Evolutionary conservation across 1,140 invertebrate genomes (phyloP), one percentile per base, ranked within the genome.

Genomic region (Arion vulgaris): DNA sequence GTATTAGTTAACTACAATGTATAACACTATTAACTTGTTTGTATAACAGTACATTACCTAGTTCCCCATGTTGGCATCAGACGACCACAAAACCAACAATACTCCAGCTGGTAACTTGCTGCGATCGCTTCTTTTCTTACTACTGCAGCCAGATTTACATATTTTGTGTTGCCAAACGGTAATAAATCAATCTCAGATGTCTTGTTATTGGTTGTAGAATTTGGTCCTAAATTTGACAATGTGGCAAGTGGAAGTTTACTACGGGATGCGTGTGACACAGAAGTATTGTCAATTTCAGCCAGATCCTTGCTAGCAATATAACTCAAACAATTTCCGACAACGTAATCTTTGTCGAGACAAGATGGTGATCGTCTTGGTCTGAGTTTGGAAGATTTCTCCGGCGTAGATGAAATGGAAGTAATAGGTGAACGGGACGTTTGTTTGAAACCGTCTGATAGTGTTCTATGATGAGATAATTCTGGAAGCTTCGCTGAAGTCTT

Each of bases 71-170:
- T 62, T 5, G 73, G 36, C 89, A 90, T 91, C 17, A 88, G 88
- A 17, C 88, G 75, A 1, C 89, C 89, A 87, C 90, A 91, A 75
- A 91, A 91, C 89, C 89, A 91, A 79, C 89, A 91, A 66, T 87
- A 84, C 68, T 91, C 89, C 51, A 90, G 83, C 57, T 91, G 86
- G 85, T 89, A 90, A 71, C 89, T 89, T 51, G 84, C 86, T 17
- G 88, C 89, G 32, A 90, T 89, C 7, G 87, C 78, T 38, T 88
- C 77, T 39, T 83, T 85, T 45, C 71, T 83, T 26, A 57, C 41
- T 62, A 77, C 13, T 32, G 66, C 41, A 23, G 84, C 41, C 5
- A 45, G 41, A 45, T 15, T 45, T 5, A 7, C 41, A 45, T 45
- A 45, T 45, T 45, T 62, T 36, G 53, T 38, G 19, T 51, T 4